Conservation (phyloP, 2,888 invertebrate species). For the Philereme transversata region DNA sequence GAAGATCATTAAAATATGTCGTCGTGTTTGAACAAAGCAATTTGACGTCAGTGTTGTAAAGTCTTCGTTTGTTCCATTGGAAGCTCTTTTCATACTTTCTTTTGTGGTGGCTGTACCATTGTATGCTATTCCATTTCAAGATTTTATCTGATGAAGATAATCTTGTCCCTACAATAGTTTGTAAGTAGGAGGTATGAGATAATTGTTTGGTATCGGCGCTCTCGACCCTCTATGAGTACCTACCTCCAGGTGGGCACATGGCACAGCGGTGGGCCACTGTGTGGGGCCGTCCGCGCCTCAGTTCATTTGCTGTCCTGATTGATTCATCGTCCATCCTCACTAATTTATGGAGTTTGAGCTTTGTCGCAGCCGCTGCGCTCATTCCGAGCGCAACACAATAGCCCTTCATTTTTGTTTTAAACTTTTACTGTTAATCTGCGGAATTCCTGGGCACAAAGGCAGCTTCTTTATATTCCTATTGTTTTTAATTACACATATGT, state of each 20-base stretch:
- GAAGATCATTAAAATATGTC: slow-evolving; percentile 39
- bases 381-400: slow-evolving; percentile 64
- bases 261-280: slow-evolving; percentile 57
- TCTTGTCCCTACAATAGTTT: slow-evolving; percentile 1
- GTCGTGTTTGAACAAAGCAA: slow-evolving; percentile 20
- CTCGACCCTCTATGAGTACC: slow-evolving; percentile 22
- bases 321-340: slow-evolving; percentile 74
- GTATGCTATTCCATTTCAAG: slow-evolving; percentile 7
- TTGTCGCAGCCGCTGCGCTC: slow-evolving; percentile 62
- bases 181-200: slow-evolving; percentile 23
- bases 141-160: slow-evolving; percentile 15
- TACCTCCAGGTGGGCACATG: slow-evolving; percentile 33
- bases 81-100: slow-evolving; percentile 15
- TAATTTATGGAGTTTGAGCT: slow-evolving; percentile 73
- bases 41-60: slow-evolving; percentile 5
- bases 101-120: slow-evolving; percentile 19
- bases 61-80: slow-evolving; percentile 8
- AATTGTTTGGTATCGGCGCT: slow-evolving; percentile 24
- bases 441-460: slow-evolving; percentile 46
- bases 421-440: slow-evolving; percentile 53
- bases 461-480: slow-evolving; percentile 48
- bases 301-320: slow-evolving; percentile 72
- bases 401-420: slow-evolving; percentile 58
- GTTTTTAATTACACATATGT: slow-evolving; percentile 50
- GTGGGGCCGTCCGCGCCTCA: slow-evolving; percentile 62